phyloP scores from a whole-genome alignment of 1,140 invertebrate species.

The Nephila pilipes region DNA sequence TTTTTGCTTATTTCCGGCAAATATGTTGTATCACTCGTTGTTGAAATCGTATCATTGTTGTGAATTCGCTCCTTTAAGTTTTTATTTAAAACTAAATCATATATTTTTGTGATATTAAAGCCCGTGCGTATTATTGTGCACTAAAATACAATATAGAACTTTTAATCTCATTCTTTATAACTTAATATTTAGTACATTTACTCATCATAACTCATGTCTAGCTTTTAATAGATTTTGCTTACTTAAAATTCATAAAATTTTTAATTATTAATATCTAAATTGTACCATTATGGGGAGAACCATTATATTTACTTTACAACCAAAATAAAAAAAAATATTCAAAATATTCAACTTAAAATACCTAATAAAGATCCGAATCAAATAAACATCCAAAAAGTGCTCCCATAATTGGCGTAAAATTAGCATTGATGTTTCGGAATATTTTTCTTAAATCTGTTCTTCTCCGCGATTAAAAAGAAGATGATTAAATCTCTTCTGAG shows the following conservation, averaged over 20 bases:
- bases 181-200: too few relatives aligned
- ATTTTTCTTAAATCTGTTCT: background rate
- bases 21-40: background rate
- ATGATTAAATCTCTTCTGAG: conserved; percentile 16
- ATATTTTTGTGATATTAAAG: too few relatives aligned
- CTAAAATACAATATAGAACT: too few relatives aligned
- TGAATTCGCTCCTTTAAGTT: too few relatives aligned
- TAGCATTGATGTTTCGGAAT: background rate
- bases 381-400: background rate
- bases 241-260: too few relatives aligned
- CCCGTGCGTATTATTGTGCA: too few relatives aligned
- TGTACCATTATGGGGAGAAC: background rate
- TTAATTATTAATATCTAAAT: too few relatives aligned
- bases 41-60: too few relatives aligned
- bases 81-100: too few relatives aligned
- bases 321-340: background rate
- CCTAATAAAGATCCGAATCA: background rate
- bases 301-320: background rate
- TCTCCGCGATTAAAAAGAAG: background rate
- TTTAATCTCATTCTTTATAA: too few relatives aligned
- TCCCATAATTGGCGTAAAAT: background rate
- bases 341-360: background rate
- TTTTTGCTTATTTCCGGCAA: background rate
- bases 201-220: too few relatives aligned
- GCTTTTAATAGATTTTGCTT: too few relatives aligned